These are phyloP conservation scores for Melanaphis sacchari DNA, from an alignment of 1,140 invertebrate genomes.

Conservation along the genomic window DNA sequence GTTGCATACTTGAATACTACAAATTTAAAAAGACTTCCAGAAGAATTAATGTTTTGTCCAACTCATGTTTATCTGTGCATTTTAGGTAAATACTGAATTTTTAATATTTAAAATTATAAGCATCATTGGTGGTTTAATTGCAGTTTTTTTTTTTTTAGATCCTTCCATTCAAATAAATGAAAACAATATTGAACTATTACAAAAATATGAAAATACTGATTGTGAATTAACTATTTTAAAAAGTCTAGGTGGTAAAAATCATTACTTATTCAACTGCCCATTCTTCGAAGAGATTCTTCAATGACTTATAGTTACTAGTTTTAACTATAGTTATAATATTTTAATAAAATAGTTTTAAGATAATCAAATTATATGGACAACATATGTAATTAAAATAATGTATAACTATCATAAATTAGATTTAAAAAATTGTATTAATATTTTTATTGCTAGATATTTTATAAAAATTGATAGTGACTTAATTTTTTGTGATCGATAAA, in stretches of 20 bases:
- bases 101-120: not conserved
- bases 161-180: not conserved
- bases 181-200: not conserved
- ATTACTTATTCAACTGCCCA: slow-evolving; percentile 34
- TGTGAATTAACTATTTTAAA: slow-evolving; percentile 21
- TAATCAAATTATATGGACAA: not conserved
- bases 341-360: not conserved
- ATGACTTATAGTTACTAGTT: not conserved
- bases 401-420: not conserved
- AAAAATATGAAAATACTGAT: slow-evolving; percentile 45
- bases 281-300: slow-evolving; percentile 21
- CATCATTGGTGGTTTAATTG: not conserved
- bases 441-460: too few relatives aligned
- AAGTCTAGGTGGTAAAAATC: not conserved
- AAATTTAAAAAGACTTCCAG: slow-evolving; percentile 28
- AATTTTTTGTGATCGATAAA: too few relatives aligned
- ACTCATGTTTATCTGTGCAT: slow-evolving; percentile 19
- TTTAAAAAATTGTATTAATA: too few relatives aligned
- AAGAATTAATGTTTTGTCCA: slow-evolving; percentile 25
- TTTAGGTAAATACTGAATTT: slow-evolving; percentile 1
- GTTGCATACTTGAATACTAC: not conserved
- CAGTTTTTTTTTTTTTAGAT: slow-evolving; percentile 9
- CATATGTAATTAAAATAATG: not conserved
- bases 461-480: too few relatives aligned
- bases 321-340: not conserved